A percentile compares a stretch with the other conserved stretches of the same genome.
Conservation (phyloP, 2,113 vertebrate genomes). For the Actenoides hombroni region DNA sequence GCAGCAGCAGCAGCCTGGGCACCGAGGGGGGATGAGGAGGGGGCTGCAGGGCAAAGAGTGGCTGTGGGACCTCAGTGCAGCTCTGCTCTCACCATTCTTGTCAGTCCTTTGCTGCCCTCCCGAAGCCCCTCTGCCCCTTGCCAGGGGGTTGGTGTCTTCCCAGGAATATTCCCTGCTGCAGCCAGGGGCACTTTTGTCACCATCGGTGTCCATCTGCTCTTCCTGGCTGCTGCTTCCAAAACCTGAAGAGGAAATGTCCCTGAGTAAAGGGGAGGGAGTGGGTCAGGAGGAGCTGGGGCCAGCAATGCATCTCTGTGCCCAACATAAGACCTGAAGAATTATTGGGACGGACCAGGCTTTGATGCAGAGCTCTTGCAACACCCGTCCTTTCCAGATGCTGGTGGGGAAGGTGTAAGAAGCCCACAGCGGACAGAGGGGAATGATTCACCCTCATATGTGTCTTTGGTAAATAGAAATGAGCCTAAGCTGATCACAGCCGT, state of each 20-base stretch:
- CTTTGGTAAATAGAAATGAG: neutral
- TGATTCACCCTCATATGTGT: neutral
- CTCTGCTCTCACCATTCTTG: neutral
- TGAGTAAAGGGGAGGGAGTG: neutral
- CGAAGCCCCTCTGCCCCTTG: neutral
- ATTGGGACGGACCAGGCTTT: rapidly evolving
- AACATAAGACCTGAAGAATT: rapidly evolving
- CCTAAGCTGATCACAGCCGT: neutral
- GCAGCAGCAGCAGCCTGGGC: neutral
- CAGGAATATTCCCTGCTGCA: neutral
- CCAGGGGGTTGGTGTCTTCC: neutral
- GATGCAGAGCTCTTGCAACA: neutral
- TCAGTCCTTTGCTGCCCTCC: neutral
- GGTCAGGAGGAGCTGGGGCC: neutral
- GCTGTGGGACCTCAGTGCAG: rapidly evolving
- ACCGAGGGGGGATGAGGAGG: rapidly evolving
- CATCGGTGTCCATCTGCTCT: neutral
- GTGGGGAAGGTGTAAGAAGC: neutral
- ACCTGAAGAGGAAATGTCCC: neutral
- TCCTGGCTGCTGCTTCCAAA: neutral
- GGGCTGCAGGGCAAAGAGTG: neutral
- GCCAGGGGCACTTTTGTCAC: neutral
- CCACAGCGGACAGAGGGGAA: neutral
- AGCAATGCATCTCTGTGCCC: neutral
- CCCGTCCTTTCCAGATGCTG: neutral